Evolutionary conservation across 2,888 invertebrate species (phyloP).

Genomic region (Aleiodes leptofemur): DNA sequence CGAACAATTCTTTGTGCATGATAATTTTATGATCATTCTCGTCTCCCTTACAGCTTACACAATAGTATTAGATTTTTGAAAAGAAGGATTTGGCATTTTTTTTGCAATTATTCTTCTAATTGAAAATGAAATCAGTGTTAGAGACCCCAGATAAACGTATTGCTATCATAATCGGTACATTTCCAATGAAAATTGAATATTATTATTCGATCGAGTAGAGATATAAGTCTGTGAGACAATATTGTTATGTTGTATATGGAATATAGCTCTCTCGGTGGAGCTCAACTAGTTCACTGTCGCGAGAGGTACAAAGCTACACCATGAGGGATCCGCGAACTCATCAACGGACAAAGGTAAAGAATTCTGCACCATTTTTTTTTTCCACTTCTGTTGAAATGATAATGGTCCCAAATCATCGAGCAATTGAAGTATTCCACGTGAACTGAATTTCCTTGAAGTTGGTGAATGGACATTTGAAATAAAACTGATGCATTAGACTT

Average conservation of each 20-base stretch:
- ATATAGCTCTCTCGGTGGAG: conserved; percentile 81
- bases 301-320: conserved; percentile 80
- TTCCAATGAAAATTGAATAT: background rate
- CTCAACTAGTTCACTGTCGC: conserved; percentile 80
- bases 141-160: too few species aligned
- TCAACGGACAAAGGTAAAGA: conserved; percentile 73
- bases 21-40: background rate
- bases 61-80: background rate
- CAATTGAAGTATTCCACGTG: too few species aligned
- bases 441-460: too few species aligned
- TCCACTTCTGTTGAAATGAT: too few species aligned
- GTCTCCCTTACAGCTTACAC: background rate
- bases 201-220: conserved; percentile 47
- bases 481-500: too few species aligned
- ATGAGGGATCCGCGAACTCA: conserved; percentile 76
- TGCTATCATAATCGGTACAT: too few species aligned
- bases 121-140: background rate
- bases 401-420: too few species aligned
- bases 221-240: conserved; percentile 68
- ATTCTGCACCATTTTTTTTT: conserved; percentile 11
- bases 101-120: too few species aligned
- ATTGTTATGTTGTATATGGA: conserved; percentile 76
- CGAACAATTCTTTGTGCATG: too few species aligned
- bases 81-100: too few species aligned
- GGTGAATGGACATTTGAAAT: too few species aligned